Conservation (phyloP, 2,888 invertebrate genomes). For the Hydropsyche betteni region DNA sequence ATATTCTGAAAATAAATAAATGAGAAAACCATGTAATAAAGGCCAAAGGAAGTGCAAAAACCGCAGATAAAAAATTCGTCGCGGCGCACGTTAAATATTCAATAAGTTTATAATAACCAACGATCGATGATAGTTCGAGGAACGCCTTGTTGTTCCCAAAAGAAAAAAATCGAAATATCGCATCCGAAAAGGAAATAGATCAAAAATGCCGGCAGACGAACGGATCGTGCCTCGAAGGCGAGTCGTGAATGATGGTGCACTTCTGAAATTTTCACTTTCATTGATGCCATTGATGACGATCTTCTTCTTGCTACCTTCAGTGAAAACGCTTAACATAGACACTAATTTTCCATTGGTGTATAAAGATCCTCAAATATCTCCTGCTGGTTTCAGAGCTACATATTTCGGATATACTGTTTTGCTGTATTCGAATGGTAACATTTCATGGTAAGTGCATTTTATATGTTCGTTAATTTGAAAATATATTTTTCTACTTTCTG, state of each 20-base stretch:
- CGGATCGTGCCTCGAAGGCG: too few species aligned
- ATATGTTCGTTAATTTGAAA: neutral
- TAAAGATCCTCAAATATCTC: conserved; percentile 52
- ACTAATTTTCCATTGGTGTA: conserved; percentile 54
- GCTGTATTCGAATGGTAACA: conserved; percentile 52
- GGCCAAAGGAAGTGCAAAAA: conserved; percentile 4
- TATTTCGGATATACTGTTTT: conserved; percentile 59
- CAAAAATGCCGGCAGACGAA: too few species aligned
- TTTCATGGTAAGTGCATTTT: conserved; percentile 53
- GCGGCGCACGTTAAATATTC: too few species aligned
- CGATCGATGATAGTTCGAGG: too few species aligned
- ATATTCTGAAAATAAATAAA: neutral
- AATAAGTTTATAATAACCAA: too few species aligned
- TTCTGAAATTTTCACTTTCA: too few species aligned
- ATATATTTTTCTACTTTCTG: too few species aligned
- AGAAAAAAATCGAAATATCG: too few species aligned
- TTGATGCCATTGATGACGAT: too few species aligned
- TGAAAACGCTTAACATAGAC: conserved; percentile 55
- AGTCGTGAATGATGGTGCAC: too few species aligned
- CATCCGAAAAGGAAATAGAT: too few species aligned
- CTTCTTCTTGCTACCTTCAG: neutral
- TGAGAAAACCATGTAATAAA: conserved; percentile 9
- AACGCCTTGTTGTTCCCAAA: too few species aligned
- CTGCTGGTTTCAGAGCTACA: conserved; percentile 51
- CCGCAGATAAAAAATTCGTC: conserved; percentile 15